Evolutionary conservation across 2,888 invertebrate genomes (phyloP), one percentile per base, ranked within the genome.

Genomic region (Myopa tessellatipennis): DNA sequence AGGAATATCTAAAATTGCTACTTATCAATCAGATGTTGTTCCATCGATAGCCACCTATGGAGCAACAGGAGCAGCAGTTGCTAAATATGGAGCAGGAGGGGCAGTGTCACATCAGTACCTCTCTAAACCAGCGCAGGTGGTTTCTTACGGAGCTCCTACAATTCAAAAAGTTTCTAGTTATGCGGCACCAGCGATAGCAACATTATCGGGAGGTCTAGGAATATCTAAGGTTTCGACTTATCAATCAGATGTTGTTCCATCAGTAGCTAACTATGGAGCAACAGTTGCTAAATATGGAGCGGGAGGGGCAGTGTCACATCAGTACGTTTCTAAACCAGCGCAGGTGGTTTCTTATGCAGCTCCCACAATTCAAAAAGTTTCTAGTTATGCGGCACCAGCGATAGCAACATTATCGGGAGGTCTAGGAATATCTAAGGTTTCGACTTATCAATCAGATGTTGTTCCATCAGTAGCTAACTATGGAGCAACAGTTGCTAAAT

Each of bases 331-430:
- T 4, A 60, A 75, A 69, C 80, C 45, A 18, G 81, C 82, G 10
- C 79, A 83, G 58, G 63, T 84, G 16, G 82, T 78, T 16, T 80
- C 79, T 45, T 83, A 82, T 52, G 68, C 82, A 36, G 69, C 81
- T 4, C 80, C 84, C 6, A 34, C 73, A 1, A 8, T 81, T 4
- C 63, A 79, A 0, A 82, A 81, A 71, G 77, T 79, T 36, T 80
- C 80, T 26, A 80, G 80, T 0, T 79, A 79, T 52, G 61, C 72
- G 0, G 45, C 73, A 26, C 61, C 73, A 63, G 50, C 73, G 2
- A 3, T 63, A 14, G 8, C 36, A 45, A 50, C 52, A 73, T 4
- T 67, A 6, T 76, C 77, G 10, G 52, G 76, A 6, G 77, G 76
- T 10, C 82, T 82, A 12, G 81, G 76, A 2, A 18, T 81, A 3